Conservation (phyloP, 2,797 vertebrate species). For the Siniperca obscura region DNA sequence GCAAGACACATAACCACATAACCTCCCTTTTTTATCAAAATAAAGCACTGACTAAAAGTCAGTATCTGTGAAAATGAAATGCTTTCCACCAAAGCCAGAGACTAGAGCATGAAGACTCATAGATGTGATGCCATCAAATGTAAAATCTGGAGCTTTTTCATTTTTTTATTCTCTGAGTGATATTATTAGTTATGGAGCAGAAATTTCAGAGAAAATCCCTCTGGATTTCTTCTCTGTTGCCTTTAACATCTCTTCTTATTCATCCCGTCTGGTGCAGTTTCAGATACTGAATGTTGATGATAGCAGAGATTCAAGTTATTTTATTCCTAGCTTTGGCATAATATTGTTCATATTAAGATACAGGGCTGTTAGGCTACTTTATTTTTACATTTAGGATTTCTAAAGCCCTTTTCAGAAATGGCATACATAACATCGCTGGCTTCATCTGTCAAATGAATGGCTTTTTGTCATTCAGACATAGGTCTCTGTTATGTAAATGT, state of each 20-base stretch:
- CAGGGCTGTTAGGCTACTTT: not conserved
- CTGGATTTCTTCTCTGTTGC: constrained; percentile 50
- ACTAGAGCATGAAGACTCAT: constrained; percentile 38
- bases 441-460: not conserved
- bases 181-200: constrained; percentile 62
- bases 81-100: constrained; percentile 44
- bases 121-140: constrained; percentile 72
- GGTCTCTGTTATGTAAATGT: not conserved
- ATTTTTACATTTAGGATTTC: not conserved
- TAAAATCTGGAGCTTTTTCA: constrained; percentile 61
- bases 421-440: not conserved
- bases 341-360: constrained; percentile 30
- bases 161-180: constrained; percentile 52
- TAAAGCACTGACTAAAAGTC: constrained; percentile 60
- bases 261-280: constrained; percentile 44
- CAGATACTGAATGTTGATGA: constrained; percentile 48
- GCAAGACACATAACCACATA: constrained; percentile 43
- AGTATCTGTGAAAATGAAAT: constrained; percentile 72
- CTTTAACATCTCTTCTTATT: constrained; percentile 51
- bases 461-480: constrained; percentile 13
- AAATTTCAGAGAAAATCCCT: constrained; percentile 60
- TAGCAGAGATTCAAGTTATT: constrained; percentile 11
- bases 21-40: constrained; percentile 45
- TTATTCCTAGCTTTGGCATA: constrained; percentile 10
- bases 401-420: not conserved